Evolutionary conservation across 2,888 invertebrate genomes (phyloP).

Genomic region (Automeris io): DNA sequence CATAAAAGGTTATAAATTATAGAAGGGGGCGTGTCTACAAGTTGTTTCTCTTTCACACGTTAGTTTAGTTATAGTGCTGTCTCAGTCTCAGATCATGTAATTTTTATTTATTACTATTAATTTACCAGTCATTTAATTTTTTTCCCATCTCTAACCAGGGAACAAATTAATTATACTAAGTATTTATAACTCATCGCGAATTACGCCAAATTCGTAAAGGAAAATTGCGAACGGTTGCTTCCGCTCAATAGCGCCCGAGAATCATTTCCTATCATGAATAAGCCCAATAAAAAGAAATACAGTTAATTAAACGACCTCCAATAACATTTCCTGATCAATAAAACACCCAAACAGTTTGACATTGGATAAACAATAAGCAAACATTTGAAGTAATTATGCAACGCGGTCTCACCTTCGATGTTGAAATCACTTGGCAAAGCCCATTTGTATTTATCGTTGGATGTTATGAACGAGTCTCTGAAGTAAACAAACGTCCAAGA

Average conservation of each 20-base stretch:
- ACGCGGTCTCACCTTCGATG: constrained; percentile 74
- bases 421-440: constrained; percentile 84
- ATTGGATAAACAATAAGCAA: constrained; percentile 30
- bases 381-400: constrained; percentile 16
- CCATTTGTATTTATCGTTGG: constrained; percentile 88
- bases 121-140: too few relatives aligned
- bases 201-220: too few relatives aligned
- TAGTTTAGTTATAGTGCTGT: too few relatives aligned
- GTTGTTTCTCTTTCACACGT: too few relatives aligned
- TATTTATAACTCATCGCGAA: too few relatives aligned
- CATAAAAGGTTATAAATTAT: too few relatives aligned
- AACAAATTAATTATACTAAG: too few relatives aligned
- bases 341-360: constrained; percentile 24
- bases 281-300: constrained; percentile 30
- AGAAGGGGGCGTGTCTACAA: too few relatives aligned
- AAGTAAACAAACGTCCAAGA: constrained; percentile 95
- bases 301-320: constrained; percentile 33
- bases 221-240: too few relatives aligned
- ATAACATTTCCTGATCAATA: constrained; percentile 33
- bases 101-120: too few relatives aligned
- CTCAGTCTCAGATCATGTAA: too few relatives aligned
- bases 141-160: too few relatives aligned
- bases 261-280: constrained; percentile 16
- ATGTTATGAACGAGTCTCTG: constrained; percentile 89
- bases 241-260: constrained; percentile 6